These are phyloP conservation scores for Lasius fuliginosus DNA, from an alignment of 2,888 invertebrate species.

Conservation along the genomic window DNA sequence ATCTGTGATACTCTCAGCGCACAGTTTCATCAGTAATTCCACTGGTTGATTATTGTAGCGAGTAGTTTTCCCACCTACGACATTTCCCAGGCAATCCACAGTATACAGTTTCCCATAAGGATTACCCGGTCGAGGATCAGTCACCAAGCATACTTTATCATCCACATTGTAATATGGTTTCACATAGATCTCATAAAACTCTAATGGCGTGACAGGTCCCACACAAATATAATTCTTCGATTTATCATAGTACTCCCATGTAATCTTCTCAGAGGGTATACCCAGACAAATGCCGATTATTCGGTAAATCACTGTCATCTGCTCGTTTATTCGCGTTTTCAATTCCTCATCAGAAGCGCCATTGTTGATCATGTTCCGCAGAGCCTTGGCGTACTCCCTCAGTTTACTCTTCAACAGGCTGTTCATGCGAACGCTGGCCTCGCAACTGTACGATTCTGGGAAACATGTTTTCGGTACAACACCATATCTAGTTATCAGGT, in stretches of 20 bases:
- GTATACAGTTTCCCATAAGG: constrained; percentile 94
- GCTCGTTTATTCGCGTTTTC: constrained; percentile 89
- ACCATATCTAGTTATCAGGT: constrained; percentile 95
- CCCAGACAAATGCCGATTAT: constrained; percentile 95
- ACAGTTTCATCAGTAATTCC: constrained; percentile 91
- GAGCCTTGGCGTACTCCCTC: constrained; percentile 92
- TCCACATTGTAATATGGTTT: constrained; percentile 93
- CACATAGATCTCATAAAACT: constrained; percentile 94
- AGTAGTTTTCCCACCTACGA: constrained; percentile 92
- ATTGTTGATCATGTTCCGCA: constrained; percentile 89
- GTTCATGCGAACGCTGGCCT: constrained; percentile 92
- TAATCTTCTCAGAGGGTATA: constrained; percentile 92
- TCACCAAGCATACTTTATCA: constrained; percentile 95
- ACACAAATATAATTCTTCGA: constrained; percentile 91
- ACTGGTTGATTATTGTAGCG: constrained; percentile 96
- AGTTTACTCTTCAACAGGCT: constrained; percentile 94
- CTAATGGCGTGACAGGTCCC: constrained; percentile 92
- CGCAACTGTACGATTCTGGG: constrained; percentile 93
- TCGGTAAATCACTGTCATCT: constrained; percentile 92
- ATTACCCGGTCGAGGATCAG: constrained; percentile 94
- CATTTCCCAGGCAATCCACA: constrained; percentile 95
- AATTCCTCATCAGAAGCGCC: constrained; percentile 90
- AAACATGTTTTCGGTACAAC: constrained; percentile 96
- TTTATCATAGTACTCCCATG: constrained; percentile 95
- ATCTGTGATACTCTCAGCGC: constrained; percentile 92